Conservation (phyloP, 1,140 invertebrate genomes). For the Dinothrombium tinctorium region DNA sequence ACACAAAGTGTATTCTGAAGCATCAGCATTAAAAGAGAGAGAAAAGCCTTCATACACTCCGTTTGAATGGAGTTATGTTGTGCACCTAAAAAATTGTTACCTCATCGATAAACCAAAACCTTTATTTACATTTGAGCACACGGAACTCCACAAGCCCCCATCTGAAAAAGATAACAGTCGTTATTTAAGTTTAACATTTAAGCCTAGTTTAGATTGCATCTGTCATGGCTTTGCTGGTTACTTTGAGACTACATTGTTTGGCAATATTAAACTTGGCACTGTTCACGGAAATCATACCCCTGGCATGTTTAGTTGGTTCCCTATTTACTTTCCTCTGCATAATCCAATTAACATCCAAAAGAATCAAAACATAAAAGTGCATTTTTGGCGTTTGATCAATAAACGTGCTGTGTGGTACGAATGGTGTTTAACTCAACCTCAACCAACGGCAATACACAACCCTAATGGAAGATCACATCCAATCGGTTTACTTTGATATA, state of each 20-base stretch:
- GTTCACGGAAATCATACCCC: conserved; percentile 58
- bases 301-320: conserved; percentile 93
- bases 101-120: conserved; percentile 48
- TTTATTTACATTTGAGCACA: conserved; percentile 63
- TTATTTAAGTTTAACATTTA: conserved; percentile 40
- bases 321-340: conserved; percentile 74
- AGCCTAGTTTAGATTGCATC: conserved; percentile 41
- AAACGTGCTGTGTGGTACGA: conserved; percentile 82
- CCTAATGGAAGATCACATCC: conserved; percentile 48
- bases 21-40: conserved; percentile 29
- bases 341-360: conserved; percentile 43
- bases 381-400: conserved; percentile 56
- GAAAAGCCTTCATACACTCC: conserved; percentile 24
- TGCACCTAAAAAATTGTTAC: conserved; percentile 70
- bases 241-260: conserved; percentile 67
- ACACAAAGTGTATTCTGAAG: conserved; percentile 45
- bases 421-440: conserved; percentile 53
- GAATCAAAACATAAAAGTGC: conserved; percentile 42
- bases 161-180: conserved; percentile 35
- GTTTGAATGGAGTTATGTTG: conserved; percentile 66
- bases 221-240: conserved; percentile 86
- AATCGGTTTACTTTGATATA: conserved; percentile 26
- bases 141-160: conserved; percentile 1
- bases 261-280: conserved; percentile 52
- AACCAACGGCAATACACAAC: conserved; percentile 43